A percentile compares a stretch with the other conserved stretches of the same genome.
phyloP scores from a whole-genome alignment of 2,113 vertebrate genomes.

The Centropus unirufus region DNA sequence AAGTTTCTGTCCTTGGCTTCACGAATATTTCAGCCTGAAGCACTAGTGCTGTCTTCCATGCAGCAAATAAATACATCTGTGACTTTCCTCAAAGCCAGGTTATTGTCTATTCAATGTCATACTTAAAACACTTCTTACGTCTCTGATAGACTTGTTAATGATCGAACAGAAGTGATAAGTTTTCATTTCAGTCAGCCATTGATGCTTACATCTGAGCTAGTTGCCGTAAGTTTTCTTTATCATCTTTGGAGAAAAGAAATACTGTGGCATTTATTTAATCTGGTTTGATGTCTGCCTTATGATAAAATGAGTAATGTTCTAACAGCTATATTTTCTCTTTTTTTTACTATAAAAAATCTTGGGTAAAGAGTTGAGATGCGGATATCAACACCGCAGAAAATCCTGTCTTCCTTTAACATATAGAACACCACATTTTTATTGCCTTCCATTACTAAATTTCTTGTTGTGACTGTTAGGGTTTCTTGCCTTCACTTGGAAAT shows the following conservation, averaged over 20 bases:
- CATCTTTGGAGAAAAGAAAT: neutral
- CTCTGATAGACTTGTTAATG: neutral
- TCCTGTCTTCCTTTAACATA: neutral
- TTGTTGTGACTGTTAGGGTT: neutral
- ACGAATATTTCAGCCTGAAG: neutral
- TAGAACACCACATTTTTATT: neutral
- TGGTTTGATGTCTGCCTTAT: neutral
- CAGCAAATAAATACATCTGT: neutral
- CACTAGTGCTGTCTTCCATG: neutral
- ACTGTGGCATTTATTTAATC: neutral
- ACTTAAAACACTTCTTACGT: neutral
- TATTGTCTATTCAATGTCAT: neutral
- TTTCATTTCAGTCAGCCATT: neutral
- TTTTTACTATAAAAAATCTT: neutral
- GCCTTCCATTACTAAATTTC: neutral
- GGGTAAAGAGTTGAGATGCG: neutral
- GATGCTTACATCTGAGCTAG: neutral
- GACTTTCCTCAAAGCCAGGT: neutral
- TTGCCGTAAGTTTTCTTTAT: neutral
- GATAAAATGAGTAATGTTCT: neutral
- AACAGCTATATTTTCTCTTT: neutral
- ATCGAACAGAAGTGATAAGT: neutral
- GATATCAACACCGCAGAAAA: neutral
- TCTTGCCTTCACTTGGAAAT: neutral
- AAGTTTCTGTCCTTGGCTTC: no score